Evolutionary conservation across 2,113 vertebrate genomes (phyloP), one percentile per base, ranked within the genome.

Genomic region (Atrichornis clamosus): DNA sequence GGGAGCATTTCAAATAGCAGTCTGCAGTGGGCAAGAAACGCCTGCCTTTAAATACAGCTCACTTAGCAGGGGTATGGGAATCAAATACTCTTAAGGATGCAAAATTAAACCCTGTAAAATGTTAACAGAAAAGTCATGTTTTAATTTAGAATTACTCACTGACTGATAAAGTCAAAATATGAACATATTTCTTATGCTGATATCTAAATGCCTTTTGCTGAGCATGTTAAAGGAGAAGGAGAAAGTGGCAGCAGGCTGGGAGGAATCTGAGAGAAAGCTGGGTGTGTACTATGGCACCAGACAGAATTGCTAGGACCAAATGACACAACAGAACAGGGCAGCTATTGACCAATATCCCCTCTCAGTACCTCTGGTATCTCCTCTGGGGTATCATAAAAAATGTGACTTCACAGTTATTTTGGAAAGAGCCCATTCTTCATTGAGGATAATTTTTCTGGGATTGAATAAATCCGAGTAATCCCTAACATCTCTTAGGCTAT

Each of bases 121-220:
- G 0, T 55, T 68, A 87, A 77, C 21, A 67, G 76, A 87, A 84
- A 73, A 76, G 3, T 87, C 37, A 87, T 10, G 12, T 37, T 91
- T 91, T 79, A 87, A 91, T 79, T 94, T 79, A 87, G 60, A 91
- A 65, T 68, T 91, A 89, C 46, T 62, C 23, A 27, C 16, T 73
- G 50, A 39, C 13, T 87, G 63, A 76, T 69, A 77, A 42, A 69
- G 13, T 13, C 32, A 88, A 88, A 87, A 88, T 79, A 65, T 0
- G 1, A 89, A 65, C 21, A 17, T 0, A 5, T 76, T 88, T 41
- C 24, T 35, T 63, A 41, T 0, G 0, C 8, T 55, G 26, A 32
- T 69, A 21, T 44, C 18, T 89, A 82, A 96, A 93, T 42, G 20
- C 17, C 62, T 79, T 84, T 59, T 69, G 82, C 46, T n/a, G 63